A percentile compares a stretch with the other conserved stretches of the same genome.
phyloP scores from a whole-genome alignment of 2,888 invertebrate species.

The Andrena bicolor region DNA sequence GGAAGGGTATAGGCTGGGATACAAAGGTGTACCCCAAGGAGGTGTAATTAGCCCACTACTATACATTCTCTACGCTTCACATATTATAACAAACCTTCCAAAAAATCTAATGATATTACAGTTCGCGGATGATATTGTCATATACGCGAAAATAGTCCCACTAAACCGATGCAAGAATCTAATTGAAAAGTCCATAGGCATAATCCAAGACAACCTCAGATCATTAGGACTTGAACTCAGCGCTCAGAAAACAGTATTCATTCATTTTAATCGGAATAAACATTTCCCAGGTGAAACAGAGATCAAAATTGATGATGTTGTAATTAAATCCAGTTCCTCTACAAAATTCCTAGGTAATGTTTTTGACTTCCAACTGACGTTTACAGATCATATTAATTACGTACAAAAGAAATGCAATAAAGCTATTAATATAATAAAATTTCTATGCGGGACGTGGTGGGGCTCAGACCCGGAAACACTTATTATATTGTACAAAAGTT shows the following conservation, averaged over 20 bases:
- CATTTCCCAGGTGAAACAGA: background rate
- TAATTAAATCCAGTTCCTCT: background rate
- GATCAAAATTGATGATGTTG: background rate
- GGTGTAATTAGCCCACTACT: background rate
- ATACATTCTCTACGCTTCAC: background rate
- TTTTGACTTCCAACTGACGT: background rate
- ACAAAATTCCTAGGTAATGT: background rate
- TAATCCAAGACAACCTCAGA: background rate
- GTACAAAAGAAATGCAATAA: background rate
- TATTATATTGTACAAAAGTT: background rate
- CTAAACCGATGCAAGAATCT: background rate
- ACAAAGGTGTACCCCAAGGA: background rate
- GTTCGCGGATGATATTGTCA: background rate
- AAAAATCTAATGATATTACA: background rate
- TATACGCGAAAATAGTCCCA: background rate
- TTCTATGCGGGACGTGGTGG: background rate
- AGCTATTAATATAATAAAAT: background rate
- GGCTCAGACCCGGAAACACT: background rate
- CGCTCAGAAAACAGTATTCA: background rate
- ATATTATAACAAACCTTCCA: background rate
- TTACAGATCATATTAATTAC: background rate
- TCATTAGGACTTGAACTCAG: background rate
- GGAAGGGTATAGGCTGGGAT: background rate
- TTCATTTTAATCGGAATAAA: slow-evolving; percentile 5
- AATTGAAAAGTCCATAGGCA: background rate